Conservation (phyloP, 2,797 vertebrate species). For the Pseudochaenichthys georgianus region DNA sequence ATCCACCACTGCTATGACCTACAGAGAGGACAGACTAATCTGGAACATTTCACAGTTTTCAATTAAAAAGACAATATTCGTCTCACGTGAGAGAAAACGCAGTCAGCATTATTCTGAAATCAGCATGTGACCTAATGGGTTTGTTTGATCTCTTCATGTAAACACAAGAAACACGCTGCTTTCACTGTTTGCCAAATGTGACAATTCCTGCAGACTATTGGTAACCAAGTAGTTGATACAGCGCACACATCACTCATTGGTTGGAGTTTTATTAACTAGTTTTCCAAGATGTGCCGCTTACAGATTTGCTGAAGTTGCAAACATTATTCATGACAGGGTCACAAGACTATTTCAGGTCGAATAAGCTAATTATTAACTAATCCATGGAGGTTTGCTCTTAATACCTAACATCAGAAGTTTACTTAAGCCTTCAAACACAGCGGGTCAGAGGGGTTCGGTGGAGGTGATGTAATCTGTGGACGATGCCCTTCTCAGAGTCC, state of each 20-base stretch:
- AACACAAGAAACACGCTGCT: not conserved
- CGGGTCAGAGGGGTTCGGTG: not conserved
- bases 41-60: slow-evolving; percentile 26
- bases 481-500: not conserved
- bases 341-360: not conserved
- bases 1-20: not conserved
- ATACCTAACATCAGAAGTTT: slow-evolving; percentile 29
- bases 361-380: slow-evolving; percentile 50
- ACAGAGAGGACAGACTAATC: not conserved
- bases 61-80: slow-evolving; percentile 30
- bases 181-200: slow-evolving; percentile 2
- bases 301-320: slow-evolving; percentile 2
- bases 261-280: not conserved
- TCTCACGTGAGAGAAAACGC: not conserved
- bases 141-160: not conserved
- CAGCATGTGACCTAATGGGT: not conserved
- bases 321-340: not conserved
- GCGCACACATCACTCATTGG: not conserved
- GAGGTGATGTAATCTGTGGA: slow-evolving; percentile 1
- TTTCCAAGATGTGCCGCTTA: not conserved
- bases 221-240: not conserved
- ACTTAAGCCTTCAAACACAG: slow-evolving; percentile 17
- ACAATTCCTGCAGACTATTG: not conserved
- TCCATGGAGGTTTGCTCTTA: slow-evolving; percentile 31
- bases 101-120: not conserved